Evolutionary conservation across 2,888 invertebrate species (phyloP).

Genomic region (Dyspetes luteomarginatus): DNA sequence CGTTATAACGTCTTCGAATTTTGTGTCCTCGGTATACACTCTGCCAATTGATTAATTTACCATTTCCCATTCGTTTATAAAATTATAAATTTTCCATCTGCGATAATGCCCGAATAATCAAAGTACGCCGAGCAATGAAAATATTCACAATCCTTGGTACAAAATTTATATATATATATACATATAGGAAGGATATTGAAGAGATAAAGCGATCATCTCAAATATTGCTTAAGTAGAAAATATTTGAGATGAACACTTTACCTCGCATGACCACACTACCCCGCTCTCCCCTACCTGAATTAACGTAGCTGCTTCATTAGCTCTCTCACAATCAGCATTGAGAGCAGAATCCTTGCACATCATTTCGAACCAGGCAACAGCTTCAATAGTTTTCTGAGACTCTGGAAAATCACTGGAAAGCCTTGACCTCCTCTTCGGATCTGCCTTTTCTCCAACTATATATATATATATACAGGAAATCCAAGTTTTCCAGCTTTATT

Average conservation of each 20-base stretch:
- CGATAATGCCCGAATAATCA: neutral
- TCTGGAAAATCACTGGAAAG: constrained; percentile 53
- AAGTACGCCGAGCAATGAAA: no score
- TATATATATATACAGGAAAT: constrained; percentile 10
- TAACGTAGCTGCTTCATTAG: constrained; percentile 73
- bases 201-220: no score
- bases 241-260: constrained; percentile 20
- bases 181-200: no score
- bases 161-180: no score
- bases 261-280: no score
- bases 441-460: constrained; percentile 48
- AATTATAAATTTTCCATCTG: neutral
- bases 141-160: no score
- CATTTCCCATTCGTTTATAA: neutral
- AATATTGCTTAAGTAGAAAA: no score
- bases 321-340: constrained; percentile 67
- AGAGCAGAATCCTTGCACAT: constrained; percentile 74
- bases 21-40: constrained; percentile 69
- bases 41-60: constrained; percentile 50
- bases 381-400: constrained; percentile 71
- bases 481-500: constrained; percentile 58
- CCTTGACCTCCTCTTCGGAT: constrained; percentile 3
- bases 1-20: constrained; percentile 41
- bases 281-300: constrained; percentile 76
- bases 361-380: constrained; percentile 75